Evolutionary conservation across 2,888 invertebrate species (phyloP), one percentile per base, ranked within the genome.

Genomic region (Metalampra italica): DNA sequence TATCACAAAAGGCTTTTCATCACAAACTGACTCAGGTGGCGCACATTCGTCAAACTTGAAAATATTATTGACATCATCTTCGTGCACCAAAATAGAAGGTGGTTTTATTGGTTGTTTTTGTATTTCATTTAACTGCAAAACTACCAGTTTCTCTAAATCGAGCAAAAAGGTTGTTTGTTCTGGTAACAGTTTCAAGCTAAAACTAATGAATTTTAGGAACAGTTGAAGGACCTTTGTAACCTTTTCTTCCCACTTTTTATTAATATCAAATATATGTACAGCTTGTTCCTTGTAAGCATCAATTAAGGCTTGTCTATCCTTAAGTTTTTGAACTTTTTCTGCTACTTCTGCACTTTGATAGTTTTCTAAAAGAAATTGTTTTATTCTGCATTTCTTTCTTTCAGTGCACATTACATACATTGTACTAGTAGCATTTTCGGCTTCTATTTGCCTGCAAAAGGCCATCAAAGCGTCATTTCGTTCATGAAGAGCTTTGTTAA

Each of bases 321-420:
- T 77, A 1, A 88, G 70, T 60, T 72, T 75, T 52, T 68, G 43
- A 13, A 75, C 45, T 49, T 76, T 76, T 56, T 82, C 79, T 38
- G 65, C 55, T 34, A 81, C 54, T 55, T 84, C 82, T 9, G 59
- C 54, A 41, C 55, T 67, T 49, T 82, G 81, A 57, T 72, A 71
- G 45, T 68, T 82, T 56, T 87, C 71, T 49, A 88, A 50, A 5
- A 80, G 45, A 50, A 86, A 75, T 62, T 81, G 70, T 55, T 78
- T 79, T 1, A 89, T 75, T 62, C 60, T 78, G 60, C 88, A 88
- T 64, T 83, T 88, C 64, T 84, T 89, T 61, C 88, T 71, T 58
- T 88, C 87, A 7, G 73, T 66, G 45, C 82, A 79, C 77, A 89
- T 77, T 29, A 88, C 59, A 57, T 88, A 89, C 82, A 89, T 88